These are phyloP conservation scores for Pseudococcus viburni DNA, from an alignment of 2,888 invertebrate species.

Conservation along the genomic window DNA sequence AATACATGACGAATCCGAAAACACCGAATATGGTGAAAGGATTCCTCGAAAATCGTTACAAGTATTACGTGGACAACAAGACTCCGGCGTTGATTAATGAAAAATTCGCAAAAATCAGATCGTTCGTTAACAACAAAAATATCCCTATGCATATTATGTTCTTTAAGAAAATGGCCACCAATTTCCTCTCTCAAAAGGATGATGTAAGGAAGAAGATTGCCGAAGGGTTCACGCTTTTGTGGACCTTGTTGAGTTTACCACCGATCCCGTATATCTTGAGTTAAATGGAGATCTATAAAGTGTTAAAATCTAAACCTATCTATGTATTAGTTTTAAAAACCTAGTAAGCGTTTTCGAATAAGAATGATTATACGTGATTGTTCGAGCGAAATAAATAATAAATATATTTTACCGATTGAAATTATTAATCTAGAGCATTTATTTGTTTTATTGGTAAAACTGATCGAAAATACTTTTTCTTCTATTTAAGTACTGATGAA, in stretches of 20 bases:
- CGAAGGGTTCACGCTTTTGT: not conserved
- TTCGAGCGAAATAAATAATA: slow-evolving; percentile 3
- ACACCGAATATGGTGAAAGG: not conserved
- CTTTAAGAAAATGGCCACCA: not conserved
- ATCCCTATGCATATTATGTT: not conserved
- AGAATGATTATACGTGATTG: not conserved
- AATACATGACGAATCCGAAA: not conserved
- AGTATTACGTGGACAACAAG: not conserved
- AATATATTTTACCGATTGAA: slow-evolving; percentile 11
- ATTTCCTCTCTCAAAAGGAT: not conserved
- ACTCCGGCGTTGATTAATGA: not conserved
- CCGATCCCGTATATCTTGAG: not conserved
- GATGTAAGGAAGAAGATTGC: not conserved
- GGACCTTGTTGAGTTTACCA: not conserved
- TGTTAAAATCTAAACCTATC: not conserved
- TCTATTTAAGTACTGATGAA: no score
- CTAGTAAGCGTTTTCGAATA: not conserved
- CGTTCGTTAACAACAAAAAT: not conserved
- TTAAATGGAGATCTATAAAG: not conserved
- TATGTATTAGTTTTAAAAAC: not conserved
- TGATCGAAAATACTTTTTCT: no score
- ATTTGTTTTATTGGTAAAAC: not conserved
- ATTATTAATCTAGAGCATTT: not conserved
- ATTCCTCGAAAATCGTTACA: not conserved
- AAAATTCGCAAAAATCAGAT: not conserved